Evolutionary conservation across 35 echinoderm and acorn worm species (phyloP).

Genomic region (Holothuria glaberrima): DNA sequence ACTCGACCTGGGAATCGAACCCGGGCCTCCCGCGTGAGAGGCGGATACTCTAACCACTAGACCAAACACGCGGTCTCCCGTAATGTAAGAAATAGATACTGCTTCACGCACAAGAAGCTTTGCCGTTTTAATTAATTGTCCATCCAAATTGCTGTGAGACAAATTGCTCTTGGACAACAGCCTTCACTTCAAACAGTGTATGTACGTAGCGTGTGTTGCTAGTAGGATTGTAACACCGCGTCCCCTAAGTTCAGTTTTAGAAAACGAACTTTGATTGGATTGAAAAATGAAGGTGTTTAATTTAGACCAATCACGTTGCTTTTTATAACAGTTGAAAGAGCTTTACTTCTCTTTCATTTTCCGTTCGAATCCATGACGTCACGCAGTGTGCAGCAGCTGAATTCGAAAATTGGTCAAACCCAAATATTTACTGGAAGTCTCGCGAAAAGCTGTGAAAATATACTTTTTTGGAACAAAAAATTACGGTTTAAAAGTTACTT

Average conservation of each 20-base stretch:
- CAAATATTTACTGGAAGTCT: background rate
- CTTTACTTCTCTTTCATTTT: background rate
- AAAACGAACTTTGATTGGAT: background rate
- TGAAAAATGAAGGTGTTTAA: background rate
- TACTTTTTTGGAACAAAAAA: conserved; percentile 15
- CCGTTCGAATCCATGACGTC: background rate
- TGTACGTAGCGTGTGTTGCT: background rate
- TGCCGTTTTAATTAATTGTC: too few relatives aligned
- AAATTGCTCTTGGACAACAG: too few relatives aligned
- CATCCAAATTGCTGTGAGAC: too few relatives aligned
- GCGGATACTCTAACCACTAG: too few relatives aligned
- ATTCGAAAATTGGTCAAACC: conserved; percentile 6
- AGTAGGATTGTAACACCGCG: background rate
- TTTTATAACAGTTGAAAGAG: background rate
- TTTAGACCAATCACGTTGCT: too few relatives aligned
- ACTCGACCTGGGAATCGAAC: too few relatives aligned
- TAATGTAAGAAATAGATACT: too few relatives aligned
- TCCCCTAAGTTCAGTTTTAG: conserved; percentile 12
- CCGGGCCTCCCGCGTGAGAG: too few relatives aligned
- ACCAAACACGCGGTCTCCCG: too few relatives aligned
- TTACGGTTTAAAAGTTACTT: background rate
- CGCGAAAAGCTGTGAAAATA: background rate
- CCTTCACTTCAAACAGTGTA: background rate
- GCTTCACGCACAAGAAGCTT: too few relatives aligned
- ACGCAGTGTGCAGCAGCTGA: background rate